These are phyloP conservation scores for Pangasianodon gigas DNA, from an alignment of 2,113 vertebrate genomes.

Conservation along the genomic window DNA sequence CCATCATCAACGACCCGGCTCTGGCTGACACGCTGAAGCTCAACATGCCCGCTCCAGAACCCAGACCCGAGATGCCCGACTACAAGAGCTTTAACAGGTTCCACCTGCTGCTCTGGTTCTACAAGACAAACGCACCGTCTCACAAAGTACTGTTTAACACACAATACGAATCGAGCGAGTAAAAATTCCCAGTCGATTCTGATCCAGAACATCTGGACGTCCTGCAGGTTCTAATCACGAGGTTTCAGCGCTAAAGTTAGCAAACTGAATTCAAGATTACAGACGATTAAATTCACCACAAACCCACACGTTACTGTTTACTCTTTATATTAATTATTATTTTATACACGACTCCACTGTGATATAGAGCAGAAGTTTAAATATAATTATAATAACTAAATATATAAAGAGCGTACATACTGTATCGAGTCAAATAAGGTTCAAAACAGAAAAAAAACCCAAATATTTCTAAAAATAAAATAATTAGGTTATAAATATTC, in stretches of 20 bases:
- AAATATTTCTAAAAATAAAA: neutral
- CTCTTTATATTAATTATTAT: neutral
- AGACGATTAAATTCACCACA: neutral
- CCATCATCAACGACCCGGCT: conserved; percentile 86
- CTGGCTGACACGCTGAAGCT: conserved; percentile 84
- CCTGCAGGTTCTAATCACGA: neutral
- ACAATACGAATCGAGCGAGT: neutral
- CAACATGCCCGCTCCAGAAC: conserved; percentile 79
- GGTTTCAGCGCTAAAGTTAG: neutral
- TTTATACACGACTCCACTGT: neutral
- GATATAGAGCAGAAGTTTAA: neutral
- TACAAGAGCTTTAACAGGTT: conserved; percentile 98
- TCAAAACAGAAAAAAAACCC: too few species aligned
- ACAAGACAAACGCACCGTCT: neutral
- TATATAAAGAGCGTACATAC: neutral
- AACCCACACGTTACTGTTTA: neutral
- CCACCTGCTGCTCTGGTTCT: neutral
- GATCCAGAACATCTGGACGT: neutral
- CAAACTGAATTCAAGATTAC: neutral
- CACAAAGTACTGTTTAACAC: neutral
- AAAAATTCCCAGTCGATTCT: neutral
- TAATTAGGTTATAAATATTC: neutral
- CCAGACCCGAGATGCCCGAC: conserved; percentile 78
- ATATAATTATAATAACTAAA: neutral
- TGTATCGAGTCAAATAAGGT: neutral